Evolutionary conservation across 2,113 vertebrate species (phyloP).

Genomic region (Zapus hudsonius): DNA sequence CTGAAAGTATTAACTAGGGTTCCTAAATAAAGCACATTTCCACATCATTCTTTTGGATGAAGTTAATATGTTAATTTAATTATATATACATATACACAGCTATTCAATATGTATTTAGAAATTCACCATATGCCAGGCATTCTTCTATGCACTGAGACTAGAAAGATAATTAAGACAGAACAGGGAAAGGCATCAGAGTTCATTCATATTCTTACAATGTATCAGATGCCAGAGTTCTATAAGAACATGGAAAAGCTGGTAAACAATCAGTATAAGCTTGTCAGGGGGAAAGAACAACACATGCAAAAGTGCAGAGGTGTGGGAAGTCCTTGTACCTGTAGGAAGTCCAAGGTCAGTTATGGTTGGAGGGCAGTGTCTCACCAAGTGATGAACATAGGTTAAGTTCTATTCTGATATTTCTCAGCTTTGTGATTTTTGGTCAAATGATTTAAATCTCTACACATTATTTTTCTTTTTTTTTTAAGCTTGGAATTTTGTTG

Average conservation of each 20-base stretch:
- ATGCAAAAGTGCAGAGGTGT: no score
- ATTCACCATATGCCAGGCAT: background rate
- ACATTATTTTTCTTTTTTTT: background rate
- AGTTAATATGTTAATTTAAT: background rate
- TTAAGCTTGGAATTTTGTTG: background rate
- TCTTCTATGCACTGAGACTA: background rate
- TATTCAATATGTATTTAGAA: constrained; percentile 19
- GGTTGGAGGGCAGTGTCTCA: background rate
- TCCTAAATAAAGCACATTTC: background rate
- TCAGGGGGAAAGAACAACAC: background rate
- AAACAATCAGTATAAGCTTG: background rate
- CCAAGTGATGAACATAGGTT: background rate
- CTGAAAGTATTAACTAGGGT: background rate
- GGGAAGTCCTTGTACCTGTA: background rate
- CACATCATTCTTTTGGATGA: background rate
- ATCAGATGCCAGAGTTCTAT: background rate
- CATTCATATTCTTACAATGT: background rate
- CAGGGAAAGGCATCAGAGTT: background rate
- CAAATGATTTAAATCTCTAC: background rate
- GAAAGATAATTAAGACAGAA: background rate
- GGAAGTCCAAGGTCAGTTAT: background rate
- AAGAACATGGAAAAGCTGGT: background rate
- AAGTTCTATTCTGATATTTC: background rate
- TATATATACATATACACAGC: background rate
- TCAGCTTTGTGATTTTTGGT: background rate